Percentiles rank a stretch among this genome's conserved stretches.
These are phyloP conservation scores for Mormyrus iriodes DNA, from an alignment of 2,113 vertebrate genomes.

Conservation along the genomic window DNA sequence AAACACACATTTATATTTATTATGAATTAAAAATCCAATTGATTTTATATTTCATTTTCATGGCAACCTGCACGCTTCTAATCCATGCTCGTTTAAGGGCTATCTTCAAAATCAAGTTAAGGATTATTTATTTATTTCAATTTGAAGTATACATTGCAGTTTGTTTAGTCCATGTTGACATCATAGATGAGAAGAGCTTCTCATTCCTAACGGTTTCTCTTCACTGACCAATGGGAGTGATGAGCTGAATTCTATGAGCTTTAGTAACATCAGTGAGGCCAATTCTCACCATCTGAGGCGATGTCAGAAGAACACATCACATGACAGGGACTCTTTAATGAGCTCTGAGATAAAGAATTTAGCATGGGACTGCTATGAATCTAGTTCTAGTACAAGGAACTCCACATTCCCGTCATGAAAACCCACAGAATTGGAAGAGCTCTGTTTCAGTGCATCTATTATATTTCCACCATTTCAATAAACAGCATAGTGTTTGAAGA, in stretches of 20 bases:
- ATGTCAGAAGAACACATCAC: slow-evolving; percentile 56
- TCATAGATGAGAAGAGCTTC: slow-evolving; percentile 41
- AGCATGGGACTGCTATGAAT: slow-evolving; percentile 30
- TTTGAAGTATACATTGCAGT: not conserved
- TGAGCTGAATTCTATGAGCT: slow-evolving; percentile 62
- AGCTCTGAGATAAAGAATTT: slow-evolving; percentile 44
- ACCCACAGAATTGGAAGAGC: slow-evolving; percentile 34
- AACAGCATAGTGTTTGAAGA: slow-evolving; percentile 35
- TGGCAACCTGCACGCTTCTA: not conserved
- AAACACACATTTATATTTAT: slow-evolving; percentile 28
- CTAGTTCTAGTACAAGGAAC: slow-evolving; percentile 29
- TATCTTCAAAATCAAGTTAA: not conserved
- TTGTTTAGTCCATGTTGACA: not conserved
- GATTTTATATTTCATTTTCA: slow-evolving; percentile 16
- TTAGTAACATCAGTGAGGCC: slow-evolving; percentile 52
- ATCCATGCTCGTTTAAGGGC: not conserved
- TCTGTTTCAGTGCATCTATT: slow-evolving; percentile 24
- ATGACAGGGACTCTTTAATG: slow-evolving; percentile 60
- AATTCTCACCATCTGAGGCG: slow-evolving; percentile 43
- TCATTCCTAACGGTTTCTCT: slow-evolving; percentile 48
- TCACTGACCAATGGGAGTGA: slow-evolving; percentile 47
- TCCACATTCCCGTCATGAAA: slow-evolving; percentile 41
- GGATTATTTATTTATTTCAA: not conserved
- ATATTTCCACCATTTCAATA: slow-evolving; percentile 21
- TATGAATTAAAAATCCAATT: slow-evolving; percentile 16